These are phyloP conservation scores for Esox lucius DNA, from an alignment of 2,797 vertebrate genomes.

Conservation along the genomic window DNA sequence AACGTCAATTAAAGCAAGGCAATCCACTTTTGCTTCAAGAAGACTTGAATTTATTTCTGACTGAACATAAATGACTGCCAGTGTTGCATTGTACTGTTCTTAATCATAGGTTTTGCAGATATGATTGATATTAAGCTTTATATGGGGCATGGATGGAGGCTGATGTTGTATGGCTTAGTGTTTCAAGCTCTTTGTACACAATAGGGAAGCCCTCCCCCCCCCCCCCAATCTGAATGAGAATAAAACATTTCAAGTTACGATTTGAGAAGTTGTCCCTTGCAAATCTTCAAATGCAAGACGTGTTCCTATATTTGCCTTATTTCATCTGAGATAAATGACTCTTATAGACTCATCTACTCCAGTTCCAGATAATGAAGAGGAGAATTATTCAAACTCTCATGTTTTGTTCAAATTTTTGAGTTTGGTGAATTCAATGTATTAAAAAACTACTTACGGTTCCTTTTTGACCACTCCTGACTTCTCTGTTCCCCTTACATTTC, in stretches of 20 bases:
- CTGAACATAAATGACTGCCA: constrained; percentile 42
- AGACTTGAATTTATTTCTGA: constrained; percentile 34
- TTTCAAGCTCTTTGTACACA: not conserved
- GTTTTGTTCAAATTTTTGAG: constrained; percentile 14
- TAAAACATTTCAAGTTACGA: not conserved
- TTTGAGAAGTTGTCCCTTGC: not conserved
- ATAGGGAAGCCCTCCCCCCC: not conserved
- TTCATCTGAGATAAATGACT: not conserved
- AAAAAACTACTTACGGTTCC: not conserved
- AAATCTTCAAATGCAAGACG: constrained; percentile 17
- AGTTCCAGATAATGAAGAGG: constrained; percentile 10
- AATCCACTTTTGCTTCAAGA: constrained; percentile 33
- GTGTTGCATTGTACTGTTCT: constrained; percentile 24
- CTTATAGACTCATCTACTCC: constrained; percentile 15
- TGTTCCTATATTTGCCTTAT: constrained; percentile 37
- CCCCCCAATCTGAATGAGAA: not conserved
- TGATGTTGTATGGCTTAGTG: not conserved
- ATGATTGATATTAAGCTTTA: not conserved
- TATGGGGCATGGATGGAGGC: not conserved
- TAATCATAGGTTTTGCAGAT: not conserved
- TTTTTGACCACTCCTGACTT: too few species aligned
- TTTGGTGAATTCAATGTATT: too few species aligned
- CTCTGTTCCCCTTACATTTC: not conserved
- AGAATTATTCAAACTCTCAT: constrained; percentile 9
- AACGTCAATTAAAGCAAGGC: constrained; percentile 40